A percentile compares a stretch with the other conserved stretches of the same genome.
phyloP scores from a whole-genome alignment of 2,797 vertebrate species.

The Aeoliscus strigatus region DNA sequence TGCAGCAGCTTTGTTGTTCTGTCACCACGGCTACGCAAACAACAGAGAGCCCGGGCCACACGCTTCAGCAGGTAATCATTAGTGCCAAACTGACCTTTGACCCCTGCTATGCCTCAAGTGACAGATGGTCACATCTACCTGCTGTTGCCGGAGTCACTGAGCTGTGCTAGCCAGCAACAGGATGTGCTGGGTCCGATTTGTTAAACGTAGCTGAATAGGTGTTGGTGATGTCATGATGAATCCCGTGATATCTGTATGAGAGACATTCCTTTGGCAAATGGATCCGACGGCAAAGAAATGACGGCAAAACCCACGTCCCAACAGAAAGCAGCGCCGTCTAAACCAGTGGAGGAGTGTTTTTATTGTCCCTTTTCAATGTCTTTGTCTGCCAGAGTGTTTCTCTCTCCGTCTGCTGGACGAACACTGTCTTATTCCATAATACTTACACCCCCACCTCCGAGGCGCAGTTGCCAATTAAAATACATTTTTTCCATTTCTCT shows the following conservation, averaged over 20 bases:
- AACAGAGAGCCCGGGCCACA: slow-evolving; percentile 22
- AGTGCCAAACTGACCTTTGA: slow-evolving; percentile 47
- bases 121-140: slow-evolving; percentile 54
- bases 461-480: slow-evolving; percentile 45
- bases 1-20: slow-evolving; percentile 14
- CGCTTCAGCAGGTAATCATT: slow-evolving; percentile 56
- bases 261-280: slow-evolving; percentile 24
- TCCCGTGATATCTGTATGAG: too few relatives aligned
- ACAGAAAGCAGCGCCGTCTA: too few relatives aligned
- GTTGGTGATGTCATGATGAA: too few relatives aligned
- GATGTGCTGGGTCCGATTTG: slow-evolving; percentile 2
- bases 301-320: too few relatives aligned
- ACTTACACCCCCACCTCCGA: slow-evolving; percentile 8
- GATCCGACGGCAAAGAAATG: slow-evolving; percentile 10
- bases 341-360: too few relatives aligned
- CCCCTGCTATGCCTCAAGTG: slow-evolving; percentile 33
- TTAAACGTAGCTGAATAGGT: not conserved
- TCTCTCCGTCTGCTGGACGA: too few relatives aligned
- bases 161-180: slow-evolving; percentile 8
- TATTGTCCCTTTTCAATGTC: too few relatives aligned
- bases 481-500: slow-evolving; percentile 45
- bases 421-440: too few relatives aligned
- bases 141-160: slow-evolving; percentile 47
- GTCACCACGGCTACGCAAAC: slow-evolving; percentile 45
- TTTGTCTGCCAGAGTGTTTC: too few relatives aligned